These are phyloP conservation scores for Trachymyrmex cornetzi DNA, from an alignment of 1,140 invertebrate species.

Conservation along the genomic window DNA sequence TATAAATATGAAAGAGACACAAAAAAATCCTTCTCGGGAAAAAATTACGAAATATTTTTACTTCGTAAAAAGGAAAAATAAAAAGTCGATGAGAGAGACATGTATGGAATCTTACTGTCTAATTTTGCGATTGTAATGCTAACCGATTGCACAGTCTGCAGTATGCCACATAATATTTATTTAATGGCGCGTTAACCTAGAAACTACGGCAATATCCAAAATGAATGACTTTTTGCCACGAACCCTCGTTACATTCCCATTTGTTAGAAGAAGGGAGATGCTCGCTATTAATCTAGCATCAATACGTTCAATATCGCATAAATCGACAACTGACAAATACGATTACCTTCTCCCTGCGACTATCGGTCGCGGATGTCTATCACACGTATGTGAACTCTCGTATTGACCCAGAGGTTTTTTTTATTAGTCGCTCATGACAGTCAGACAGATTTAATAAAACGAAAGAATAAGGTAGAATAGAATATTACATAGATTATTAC, in stretches of 20 bases:
- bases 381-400: neutral
- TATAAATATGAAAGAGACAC: neutral
- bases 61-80: neutral
- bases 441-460: slow-evolving; percentile 10
- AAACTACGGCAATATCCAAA: slow-evolving; percentile 24
- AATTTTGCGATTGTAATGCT: slow-evolving; percentile 13
- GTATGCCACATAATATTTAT: slow-evolving; percentile 15
- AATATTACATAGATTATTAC: too few species aligned
- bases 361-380: neutral
- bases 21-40: slow-evolving; percentile 4
- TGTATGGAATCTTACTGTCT: neutral
- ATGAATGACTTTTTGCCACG: slow-evolving; percentile 10
- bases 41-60: neutral
- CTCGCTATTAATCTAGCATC: slow-evolving; percentile 23
- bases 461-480: neutral
- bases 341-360: slow-evolving; percentile 6
- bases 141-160: neutral
- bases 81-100: neutral
- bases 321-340: neutral
- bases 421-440: neutral
- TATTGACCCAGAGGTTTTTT: neutral
- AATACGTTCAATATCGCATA: slow-evolving; percentile 15
- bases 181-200: slow-evolving; percentile 36
- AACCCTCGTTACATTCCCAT: neutral
- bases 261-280: neutral